Evolutionary conservation across 1,140 invertebrate species (phyloP), one percentile per base, ranked within the genome.

Genomic region (Mizuhopecten yessoensis): DNA sequence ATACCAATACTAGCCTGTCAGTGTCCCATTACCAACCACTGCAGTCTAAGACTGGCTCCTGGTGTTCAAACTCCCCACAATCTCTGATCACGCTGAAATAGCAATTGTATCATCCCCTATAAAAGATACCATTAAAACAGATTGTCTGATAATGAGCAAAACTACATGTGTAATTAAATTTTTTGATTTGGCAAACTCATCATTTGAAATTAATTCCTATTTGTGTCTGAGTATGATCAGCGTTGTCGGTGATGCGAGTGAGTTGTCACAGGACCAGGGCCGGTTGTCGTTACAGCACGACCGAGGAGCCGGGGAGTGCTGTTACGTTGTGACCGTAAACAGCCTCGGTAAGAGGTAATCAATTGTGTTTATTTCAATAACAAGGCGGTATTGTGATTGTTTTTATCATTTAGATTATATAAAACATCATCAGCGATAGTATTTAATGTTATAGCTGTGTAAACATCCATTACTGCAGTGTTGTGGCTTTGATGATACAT

Each of bases 371-470:
- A 75, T 75, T 75, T 75, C 57, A 75, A 75, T 75, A 75, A 75
- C 57, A 75, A 75, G 57, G 57, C 57, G 29, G 57, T 75, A 75
- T 75, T 75, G 57, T 75, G 57, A 75, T 75, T 75, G 57, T 75
- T 75, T 75, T 75, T 75, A 75, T 75, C 57, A 75, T 75, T 75
- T 75, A 75, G 57, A 75, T 75, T 75, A 75, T 75, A 75, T 75
- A 75, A 75, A 75, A 75, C 57, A 75, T n/a, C 57, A 1, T n/a
- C 23, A 29, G 23, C 23, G 57, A 75, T 75, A 45, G 42, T 45
- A 45, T 45, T 45, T 15, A 45, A 45, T 45, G 42, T 45, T 45
- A 20, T 45, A 75, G 57, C 57, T 75, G 57, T 75, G 57, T 75
- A 75, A 75, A 75, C 57, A 75, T 5, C 57, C 57, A 75, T 75